Base-by-base conservation (phyloP, 2,113 vertebrate species). In the Galemys pyrenaicus region DNA sequence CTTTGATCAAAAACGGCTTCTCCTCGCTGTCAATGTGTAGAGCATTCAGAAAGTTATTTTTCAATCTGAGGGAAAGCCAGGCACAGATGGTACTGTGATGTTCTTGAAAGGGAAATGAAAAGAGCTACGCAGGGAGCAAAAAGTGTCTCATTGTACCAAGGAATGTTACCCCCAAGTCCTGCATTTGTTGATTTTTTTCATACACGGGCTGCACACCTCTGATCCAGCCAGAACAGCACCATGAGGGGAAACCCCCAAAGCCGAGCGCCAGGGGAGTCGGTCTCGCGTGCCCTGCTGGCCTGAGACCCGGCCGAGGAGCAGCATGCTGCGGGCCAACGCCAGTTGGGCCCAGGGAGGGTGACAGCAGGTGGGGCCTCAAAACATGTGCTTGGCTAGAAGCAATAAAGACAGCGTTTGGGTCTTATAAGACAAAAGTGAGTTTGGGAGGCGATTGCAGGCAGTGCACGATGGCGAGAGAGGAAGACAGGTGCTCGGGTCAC, bases 101-200 rank as follows among this genome's bases (percentile, higher is more conserved):
- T 56, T 78, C 11, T 73, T 74, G 87, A 8, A 84, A 83, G 92
- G 49, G 44, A 92, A 92, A 64, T 67, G 58, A 75, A 89, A 73
- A 75, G 15, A 51, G 20, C 19, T 88, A 32, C 39, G 5, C 54
- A 65, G 44, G 44, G 92, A 70, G 51, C 64, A 90, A 65, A 20
- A 82, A 86, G 13, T 84, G 56, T 51, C 60, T 39, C 64, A 71
- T 70, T 28, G 62, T 44, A 60, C 12, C 44, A 85, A 20, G 49
- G 51, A 90, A 77, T 2, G 39, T 64, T 90, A 67, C 22, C 62
- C 32, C 1, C n/a, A 87, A 24, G 2, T 51, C 26, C 30, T 79
- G 35, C 26, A 6, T 79, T 74, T 92, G 44, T 79, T 37, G 22
- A 16, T 65, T 51, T 64, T n/a, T 79, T 81, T 79, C n/a, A 51